These are phyloP conservation scores for Illadopsis cleaveri DNA, from an alignment of 2,113 vertebrate genomes.

Conservation along the genomic window DNA sequence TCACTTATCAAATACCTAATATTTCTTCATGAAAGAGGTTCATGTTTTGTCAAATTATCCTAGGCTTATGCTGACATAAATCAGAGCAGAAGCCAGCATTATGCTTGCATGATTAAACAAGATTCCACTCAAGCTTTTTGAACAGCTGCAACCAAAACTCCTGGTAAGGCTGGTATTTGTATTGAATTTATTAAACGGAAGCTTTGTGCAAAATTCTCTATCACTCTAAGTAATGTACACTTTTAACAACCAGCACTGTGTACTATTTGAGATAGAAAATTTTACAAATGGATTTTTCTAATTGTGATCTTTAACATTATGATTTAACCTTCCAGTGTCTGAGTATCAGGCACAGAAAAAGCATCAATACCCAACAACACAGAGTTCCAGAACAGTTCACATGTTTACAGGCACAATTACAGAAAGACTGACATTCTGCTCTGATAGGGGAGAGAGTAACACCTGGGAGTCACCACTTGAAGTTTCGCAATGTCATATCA, in stretches of 20 bases:
- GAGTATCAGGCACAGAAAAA: background rate
- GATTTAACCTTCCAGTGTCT: accelerated
- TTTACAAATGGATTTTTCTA: background rate
- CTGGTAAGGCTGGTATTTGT: background rate
- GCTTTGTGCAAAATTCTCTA: background rate
- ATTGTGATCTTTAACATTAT: background rate
- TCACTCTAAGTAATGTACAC: background rate
- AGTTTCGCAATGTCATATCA: background rate
- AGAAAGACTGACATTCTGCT: background rate
- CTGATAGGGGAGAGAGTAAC: accelerated
- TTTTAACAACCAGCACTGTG: background rate
- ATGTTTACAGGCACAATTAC: background rate
- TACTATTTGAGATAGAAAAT: background rate
- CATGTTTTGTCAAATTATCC: background rate
- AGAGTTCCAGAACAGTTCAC: background rate
- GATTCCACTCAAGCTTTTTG: background rate
- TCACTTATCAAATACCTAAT: background rate
- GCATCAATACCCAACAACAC: background rate
- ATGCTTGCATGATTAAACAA: background rate
- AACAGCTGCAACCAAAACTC: background rate
- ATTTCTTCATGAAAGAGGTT: background rate
- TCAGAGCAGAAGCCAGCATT: background rate
- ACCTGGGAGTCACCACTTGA: background rate
- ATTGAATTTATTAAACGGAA: background rate
- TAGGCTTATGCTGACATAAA: background rate